These are phyloP conservation scores for Acleris cristana DNA, from an alignment of 2,888 invertebrate species.

Conservation along the genomic window DNA sequence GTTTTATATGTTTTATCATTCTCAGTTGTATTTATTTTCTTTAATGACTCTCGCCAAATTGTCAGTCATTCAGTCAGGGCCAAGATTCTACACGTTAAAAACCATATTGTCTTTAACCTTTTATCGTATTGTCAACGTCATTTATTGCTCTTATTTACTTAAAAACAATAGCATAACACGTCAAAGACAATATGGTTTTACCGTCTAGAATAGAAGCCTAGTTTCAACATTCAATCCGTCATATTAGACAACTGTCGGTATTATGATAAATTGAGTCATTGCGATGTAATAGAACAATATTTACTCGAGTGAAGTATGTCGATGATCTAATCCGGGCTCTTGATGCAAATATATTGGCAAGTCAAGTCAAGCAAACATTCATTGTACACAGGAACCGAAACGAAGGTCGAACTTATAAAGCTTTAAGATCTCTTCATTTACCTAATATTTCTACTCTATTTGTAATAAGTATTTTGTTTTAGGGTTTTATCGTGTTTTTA, in stretches of 20 bases:
- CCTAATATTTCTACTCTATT: not conserved
- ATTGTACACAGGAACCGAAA: conserved; percentile 22
- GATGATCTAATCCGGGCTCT: conserved; percentile 46
- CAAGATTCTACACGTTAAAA: too few species aligned
- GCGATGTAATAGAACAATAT: conserved; percentile 42
- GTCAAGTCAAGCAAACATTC: conserved; percentile 25
- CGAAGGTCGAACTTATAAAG: conserved; percentile 5
- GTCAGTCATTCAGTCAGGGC: not conserved
- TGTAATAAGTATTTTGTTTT: not conserved
- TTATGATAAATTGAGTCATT: conserved; percentile 19
- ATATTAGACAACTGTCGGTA: not conserved
- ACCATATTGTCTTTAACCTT: too few species aligned
- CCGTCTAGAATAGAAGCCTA: too few species aligned
- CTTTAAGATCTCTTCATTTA: not conserved
- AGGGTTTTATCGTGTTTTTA: not conserved
- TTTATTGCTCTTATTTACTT: too few species aligned
- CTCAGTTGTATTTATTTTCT: conserved; percentile 2
- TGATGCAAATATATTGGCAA: conserved; percentile 35
- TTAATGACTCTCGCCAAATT: not conserved
- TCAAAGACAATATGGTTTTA: too few species aligned
- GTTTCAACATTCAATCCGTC: not conserved
- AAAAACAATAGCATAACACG: too few species aligned
- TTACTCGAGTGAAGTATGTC: conserved; percentile 46
- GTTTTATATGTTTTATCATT: conserved; percentile 18
- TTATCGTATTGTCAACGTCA: too few species aligned